phyloP scores from a whole-genome alignment of 2,888 invertebrate genomes.

The Capitulum mitella region DNA sequence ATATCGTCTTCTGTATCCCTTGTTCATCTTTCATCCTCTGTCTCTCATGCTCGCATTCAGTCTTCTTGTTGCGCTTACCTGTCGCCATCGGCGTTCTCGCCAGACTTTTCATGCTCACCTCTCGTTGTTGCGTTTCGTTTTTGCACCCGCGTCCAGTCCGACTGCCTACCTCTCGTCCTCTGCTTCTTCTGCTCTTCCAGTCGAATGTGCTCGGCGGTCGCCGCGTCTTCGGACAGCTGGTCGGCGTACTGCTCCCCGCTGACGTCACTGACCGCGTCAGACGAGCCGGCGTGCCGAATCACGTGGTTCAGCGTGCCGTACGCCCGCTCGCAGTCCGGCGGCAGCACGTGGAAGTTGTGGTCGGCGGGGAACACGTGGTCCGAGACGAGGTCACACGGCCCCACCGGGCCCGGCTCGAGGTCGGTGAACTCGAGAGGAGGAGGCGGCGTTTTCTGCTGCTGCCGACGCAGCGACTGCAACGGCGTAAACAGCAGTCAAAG shows the following conservation, averaged over 20 bases:
- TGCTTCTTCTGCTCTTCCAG: background rate
- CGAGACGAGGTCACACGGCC: constrained; percentile 11
- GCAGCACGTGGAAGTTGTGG: background rate
- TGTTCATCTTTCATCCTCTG: background rate
- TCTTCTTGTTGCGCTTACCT: too few species aligned
- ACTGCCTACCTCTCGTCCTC: background rate
- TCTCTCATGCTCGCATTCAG: background rate
- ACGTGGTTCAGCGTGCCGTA: background rate
- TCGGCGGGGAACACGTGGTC: constrained; percentile 17
- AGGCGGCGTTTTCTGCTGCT: constrained; percentile 1
- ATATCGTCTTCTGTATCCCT: too few species aligned
- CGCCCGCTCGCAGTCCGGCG: background rate
- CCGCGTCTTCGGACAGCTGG: background rate
- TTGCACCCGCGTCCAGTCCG: too few species aligned
- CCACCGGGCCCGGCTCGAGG: background rate
- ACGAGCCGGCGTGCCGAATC: background rate
- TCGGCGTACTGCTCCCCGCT: background rate
- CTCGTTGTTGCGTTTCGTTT: too few species aligned
- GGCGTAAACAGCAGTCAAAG: too few species aligned
- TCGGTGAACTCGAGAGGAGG: constrained; percentile 6
- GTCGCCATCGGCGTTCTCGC: too few species aligned
- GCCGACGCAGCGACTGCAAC: constrained; percentile 1
- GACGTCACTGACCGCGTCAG: background rate
- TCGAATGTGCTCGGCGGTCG: background rate
- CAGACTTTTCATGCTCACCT: too few species aligned